Evolutionary conservation across 2,113 vertebrate species (phyloP).

Genomic region (Urocynchramus pylzowi): DNA sequence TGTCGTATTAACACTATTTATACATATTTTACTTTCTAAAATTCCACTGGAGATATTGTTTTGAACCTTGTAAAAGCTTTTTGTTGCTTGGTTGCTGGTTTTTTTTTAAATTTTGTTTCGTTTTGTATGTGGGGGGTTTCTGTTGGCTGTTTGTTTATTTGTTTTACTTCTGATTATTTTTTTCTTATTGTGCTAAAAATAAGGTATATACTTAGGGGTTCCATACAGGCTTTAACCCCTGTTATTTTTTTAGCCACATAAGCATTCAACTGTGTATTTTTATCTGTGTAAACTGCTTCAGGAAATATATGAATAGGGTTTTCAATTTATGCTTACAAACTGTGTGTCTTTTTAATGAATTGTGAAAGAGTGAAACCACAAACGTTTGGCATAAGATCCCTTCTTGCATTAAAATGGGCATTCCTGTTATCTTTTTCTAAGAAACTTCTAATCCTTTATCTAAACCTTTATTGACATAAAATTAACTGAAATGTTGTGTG

Average conservation of each 20-base stretch:
- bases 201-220: background rate
- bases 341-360: background rate
- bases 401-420: background rate
- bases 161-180: background rate
- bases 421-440: background rate
- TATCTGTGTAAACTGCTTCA: background rate
- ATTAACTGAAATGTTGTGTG: background rate
- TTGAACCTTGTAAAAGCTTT: background rate
- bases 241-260: background rate
- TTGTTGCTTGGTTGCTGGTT: background rate
- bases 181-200: background rate
- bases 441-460: background rate
- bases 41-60: background rate
- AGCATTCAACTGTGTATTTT: background rate
- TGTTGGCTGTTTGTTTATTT: background rate
- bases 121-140: background rate
- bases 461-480: background rate
- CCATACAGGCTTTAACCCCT: background rate
- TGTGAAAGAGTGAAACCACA: background rate
- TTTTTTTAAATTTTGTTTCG: rapidly evolving
- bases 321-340: background rate
- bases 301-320: background rate
- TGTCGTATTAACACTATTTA: background rate
- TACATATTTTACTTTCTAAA: background rate
- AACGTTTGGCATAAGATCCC: background rate